phyloP scores from a whole-genome alignment of 2,113 vertebrate species.

The Numida meleagris region DNA sequence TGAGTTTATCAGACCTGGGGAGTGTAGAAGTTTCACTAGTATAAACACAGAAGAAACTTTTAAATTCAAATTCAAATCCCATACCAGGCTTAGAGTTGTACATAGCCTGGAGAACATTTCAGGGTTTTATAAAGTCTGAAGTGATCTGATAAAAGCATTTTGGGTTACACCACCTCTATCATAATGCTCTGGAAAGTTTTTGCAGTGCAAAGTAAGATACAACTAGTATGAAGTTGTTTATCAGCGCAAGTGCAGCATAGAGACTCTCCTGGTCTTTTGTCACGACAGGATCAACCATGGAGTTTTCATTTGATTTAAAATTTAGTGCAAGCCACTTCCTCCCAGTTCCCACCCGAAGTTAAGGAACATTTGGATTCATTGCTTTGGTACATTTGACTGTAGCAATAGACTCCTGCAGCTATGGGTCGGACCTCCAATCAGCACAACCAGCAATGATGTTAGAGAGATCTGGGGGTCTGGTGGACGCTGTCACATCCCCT shows the following conservation, averaged over 20 bases:
- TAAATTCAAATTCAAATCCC: not conserved
- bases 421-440: not conserved
- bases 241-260: not conserved
- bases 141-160: not conserved
- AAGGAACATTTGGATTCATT: not conserved
- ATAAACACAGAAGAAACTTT: not conserved
- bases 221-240: not conserved
- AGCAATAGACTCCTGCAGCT: not conserved
- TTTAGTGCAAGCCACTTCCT: not conserved
- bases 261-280: not conserved
- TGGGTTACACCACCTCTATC: not conserved
- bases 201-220: not conserved
- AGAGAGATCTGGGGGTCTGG: not conserved
- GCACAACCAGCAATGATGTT: rapidly evolving
- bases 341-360: not conserved
- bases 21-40: rapidly evolving
- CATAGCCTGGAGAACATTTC: not conserved
- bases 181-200: not conserved
- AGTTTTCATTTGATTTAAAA: not conserved
- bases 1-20: not conserved
- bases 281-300: not conserved
- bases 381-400: not conserved
- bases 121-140: not conserved
- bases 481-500: not conserved
- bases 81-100: not conserved